Base-by-base conservation (phyloP, 2,113 vertebrate species). In the Empidonax alnorum region DNA sequence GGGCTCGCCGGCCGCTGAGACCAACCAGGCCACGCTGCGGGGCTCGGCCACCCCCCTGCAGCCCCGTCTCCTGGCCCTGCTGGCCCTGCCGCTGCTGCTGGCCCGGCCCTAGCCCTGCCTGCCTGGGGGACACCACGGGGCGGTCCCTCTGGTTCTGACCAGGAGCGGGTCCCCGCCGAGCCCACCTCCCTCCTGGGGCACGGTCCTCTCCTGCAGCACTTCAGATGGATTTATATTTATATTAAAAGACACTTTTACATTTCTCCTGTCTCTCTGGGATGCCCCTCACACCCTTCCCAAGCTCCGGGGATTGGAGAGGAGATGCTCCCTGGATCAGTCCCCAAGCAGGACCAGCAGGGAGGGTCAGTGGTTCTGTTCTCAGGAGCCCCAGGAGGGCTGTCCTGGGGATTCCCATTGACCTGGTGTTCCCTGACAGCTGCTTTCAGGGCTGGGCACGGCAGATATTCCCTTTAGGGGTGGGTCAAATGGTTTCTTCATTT, bases 21-120 rank as follows among this genome's bases (percentile, higher is more conserved):
- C 98, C 97, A 99, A 99, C 98, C 98, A 99, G 96, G 99, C 99
- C 95, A 99, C 99, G 0, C 97, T 99, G 93, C 94, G 95, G 90
- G 98, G 97, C 10, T 68, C 72, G 1, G 98, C 97, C 52, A 10
- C 46, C 20, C 16, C 62, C 30, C 77, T 22, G 85, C 50, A 41
- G 19, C 71, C 90, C 31, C 31, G 50, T 4, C 72, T 97, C 76
- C 37, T 86, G 68, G 75, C 94, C 47, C 75, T 80, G 75, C 49
- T 61, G 81, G 87, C 71, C 3, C 91, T 98, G 21, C 90, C 55
- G 11, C 93, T 97, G 90, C 88, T 98, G 83, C 72, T 94, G 35
- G 31, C 94, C 74, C 52, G 75, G 68, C 88, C 90, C 52, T 98
- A 98, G 95, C 71, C 50, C 67, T 7, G 87, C 41, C 25, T 1